Conservation (phyloP, 2,888 invertebrate genomes). For the Ophion ellenae region DNA sequence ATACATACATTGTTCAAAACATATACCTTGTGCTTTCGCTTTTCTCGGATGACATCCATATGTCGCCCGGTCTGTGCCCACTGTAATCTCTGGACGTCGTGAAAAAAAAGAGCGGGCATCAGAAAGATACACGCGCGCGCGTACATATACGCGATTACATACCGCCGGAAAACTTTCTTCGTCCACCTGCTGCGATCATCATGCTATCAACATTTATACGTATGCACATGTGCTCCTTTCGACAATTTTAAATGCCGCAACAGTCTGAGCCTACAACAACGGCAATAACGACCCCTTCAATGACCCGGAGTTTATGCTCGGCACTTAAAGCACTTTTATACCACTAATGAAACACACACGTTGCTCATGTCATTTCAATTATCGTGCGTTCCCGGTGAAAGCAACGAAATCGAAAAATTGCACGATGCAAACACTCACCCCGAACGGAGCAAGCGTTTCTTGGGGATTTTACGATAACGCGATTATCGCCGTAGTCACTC, state of each 20-base stretch:
- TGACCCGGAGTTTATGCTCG: constrained; percentile 45
- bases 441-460: neutral
- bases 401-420: constrained; percentile 7
- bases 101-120: constrained; percentile 29
- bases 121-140: neutral
- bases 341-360: constrained; percentile 37
- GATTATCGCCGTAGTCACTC: neutral
- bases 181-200: constrained; percentile 55
- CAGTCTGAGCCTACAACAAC: constrained; percentile 38
- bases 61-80: constrained; percentile 20
- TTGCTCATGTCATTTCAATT: constrained; percentile 41
- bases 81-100: constrained; percentile 52
- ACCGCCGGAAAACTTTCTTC: constrained; percentile 55
- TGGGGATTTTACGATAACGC: neutral
- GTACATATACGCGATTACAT: neutral
- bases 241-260: constrained; percentile 21
- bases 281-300: constrained; percentile 51
- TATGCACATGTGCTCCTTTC: constrained; percentile 8
- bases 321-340: constrained; percentile 35
- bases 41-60: constrained; percentile 59
- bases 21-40: constrained; percentile 54
- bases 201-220: neutral
- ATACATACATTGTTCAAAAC: too few relatives aligned
- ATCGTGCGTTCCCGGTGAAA: constrained; percentile 13
- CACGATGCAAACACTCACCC: neutral